Percentiles rank a stretch among this genome's conserved stretches.
phyloP scores from a whole-genome alignment of 1,140 invertebrate genomes.

The Laupala kohalensis region DNA sequence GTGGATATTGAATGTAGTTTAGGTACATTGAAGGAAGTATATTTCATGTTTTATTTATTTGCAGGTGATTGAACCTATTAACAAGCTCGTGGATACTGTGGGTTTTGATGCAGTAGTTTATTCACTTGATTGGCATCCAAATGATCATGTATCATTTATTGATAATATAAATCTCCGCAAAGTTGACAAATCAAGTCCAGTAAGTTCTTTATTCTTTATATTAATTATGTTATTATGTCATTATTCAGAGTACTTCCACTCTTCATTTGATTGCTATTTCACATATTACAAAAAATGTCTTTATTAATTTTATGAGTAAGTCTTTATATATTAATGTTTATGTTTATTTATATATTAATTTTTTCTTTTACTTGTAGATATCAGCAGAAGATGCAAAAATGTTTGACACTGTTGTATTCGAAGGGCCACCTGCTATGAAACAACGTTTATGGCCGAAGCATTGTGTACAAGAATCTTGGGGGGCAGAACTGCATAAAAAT shows the following conservation, averaged over 20 bases:
- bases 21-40: neutral
- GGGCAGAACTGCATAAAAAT: slow-evolving; percentile 83
- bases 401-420: slow-evolving; percentile 85
- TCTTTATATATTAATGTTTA: neutral
- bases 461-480: slow-evolving; percentile 90
- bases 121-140: slow-evolving; percentile 93
- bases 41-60: slow-evolving; percentile 13
- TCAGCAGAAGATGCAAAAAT: slow-evolving; percentile 56
- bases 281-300: neutral
- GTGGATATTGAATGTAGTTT: neutral
- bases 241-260: too few species aligned
- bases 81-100: slow-evolving; percentile 69
- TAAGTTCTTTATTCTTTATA: slow-evolving; percentile 26
- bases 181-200: slow-evolving; percentile 50
- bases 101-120: slow-evolving; percentile 90
- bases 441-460: slow-evolving; percentile 89
- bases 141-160: slow-evolving; percentile 91
- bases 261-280: too few species aligned
- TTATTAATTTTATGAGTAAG: neutral
- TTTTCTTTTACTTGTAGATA: slow-evolving; percentile 19
- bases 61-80: slow-evolving; percentile 80
- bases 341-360: neutral
- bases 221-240: too few species aligned
- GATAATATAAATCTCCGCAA: slow-evolving; percentile 68
- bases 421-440: slow-evolving; percentile 64